Evolutionary conservation across 2,113 vertebrate species (phyloP), one percentile per base, ranked within the genome.

Genomic region (Daubentonia madagascariensis): DNA sequence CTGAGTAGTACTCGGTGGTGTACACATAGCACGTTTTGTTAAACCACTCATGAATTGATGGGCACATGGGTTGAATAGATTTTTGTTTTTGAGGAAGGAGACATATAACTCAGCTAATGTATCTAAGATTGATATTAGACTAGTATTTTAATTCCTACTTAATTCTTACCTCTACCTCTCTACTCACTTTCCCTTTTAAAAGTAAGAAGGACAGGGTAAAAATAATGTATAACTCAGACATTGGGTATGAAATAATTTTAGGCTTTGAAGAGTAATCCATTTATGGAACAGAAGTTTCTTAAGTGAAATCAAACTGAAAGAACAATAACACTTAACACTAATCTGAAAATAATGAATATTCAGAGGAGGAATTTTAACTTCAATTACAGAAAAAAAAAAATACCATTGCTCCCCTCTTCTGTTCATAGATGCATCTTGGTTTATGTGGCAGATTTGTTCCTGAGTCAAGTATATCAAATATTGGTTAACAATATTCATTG

Each of bases 281-380:
- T 96, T 96, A 73, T 37, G 79, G 68, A 97, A 90, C 89, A 91
- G 81, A 68, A 90, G 75, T 93, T 8, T 93, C 73, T 85, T 94
- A 91, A 93, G 79, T 86, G 63, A 92, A 97, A 89, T 14, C 9
- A 37, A 83, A 95, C 12, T 86, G 76, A 95, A 57, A 94, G 52
- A 86, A 54, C 89, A 91, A 68, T 73, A 89, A 61, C 68, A 84
- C 65, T 94, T 89, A 91, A 85, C 48, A 79, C 10, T 96, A 94
- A 96, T 92, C 32, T 79, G 61, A 59, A 94, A 81, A 76, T 22
- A 93, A 97, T 95, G 59, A 98, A 94, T 95, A 97, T 97, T 95
- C 87, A 91, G 57, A 73, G 30, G 43, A 79, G 14, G 37, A 94
- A 70, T 45, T 88, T 76, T 4, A 93, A 48, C 48, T 89, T 89